Base-by-base conservation (phyloP, 2,888 invertebrate genomes). In the Bellardia pandia region DNA sequence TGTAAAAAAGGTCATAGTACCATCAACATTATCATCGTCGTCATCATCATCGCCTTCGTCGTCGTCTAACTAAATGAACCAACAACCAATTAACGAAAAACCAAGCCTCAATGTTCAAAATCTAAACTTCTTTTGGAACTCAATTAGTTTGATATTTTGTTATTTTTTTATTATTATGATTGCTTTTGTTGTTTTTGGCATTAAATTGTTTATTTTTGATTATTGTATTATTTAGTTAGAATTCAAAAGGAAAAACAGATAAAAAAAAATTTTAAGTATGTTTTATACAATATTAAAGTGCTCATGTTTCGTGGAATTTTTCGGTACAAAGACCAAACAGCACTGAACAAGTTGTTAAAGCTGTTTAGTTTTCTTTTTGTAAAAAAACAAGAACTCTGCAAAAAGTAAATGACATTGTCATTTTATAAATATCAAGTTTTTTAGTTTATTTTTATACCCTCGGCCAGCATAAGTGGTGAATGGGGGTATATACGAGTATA, bases 101-200 rank as follows among this genome's bases (percentile, higher is more conserved):
- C 81, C 81, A 82, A 82, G 62, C 71, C 68, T 69, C 16, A 37
- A n/a, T 60, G 14, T 78, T 72, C 33, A 71, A 74, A 80, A 79
- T 75, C 80, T 85, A 68, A 80, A 79, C 75, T 80, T 80, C 13
- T 62, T 60, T 80, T 71, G 75, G 62, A 80, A 85, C 80, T 85
- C 80, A 80, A 85, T 85, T 85, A 85, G 75, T 69, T 33, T 9
- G 71, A 72, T 64, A 75, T 64, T 53, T 69, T 78, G 42, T 56
- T 58, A 37, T 69, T n/a, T 48, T 16, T 14, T 40, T 71, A 48
- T 53, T 16, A 16, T 40, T 71, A 48, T 71, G 45, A 45, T 45
- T 45, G 45, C 11, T 45, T 45, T 45, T 45, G 45, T 45, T 45
- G 11, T 45, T 45, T 45, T 11, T 45, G 3, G 45, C 8, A 16